These are phyloP conservation scores for Hyperoplus lanceolatus DNA, from an alignment of 2,797 vertebrate genomes.

Conservation along the genomic window DNA sequence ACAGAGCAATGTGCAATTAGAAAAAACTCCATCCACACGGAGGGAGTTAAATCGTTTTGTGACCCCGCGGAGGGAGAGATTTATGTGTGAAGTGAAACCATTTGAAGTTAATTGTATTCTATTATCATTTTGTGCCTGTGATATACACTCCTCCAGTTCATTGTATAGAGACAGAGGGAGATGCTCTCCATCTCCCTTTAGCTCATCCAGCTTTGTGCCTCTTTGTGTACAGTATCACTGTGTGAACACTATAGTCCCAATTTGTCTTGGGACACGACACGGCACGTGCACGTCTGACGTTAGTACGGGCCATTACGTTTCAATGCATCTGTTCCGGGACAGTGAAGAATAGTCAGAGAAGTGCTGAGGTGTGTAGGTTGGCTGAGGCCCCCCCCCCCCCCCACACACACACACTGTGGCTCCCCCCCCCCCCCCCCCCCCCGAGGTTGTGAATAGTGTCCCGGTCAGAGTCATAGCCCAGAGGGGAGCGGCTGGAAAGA, in stretches of 20 bases:
- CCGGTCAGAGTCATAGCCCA: conserved; percentile 40
- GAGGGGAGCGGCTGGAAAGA: conserved; percentile 39
- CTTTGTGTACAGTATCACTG: conserved; percentile 61
- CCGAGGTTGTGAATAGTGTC: conserved; percentile 53
- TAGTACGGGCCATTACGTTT: conserved; percentile 37
- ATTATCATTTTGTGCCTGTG: conserved; percentile 80
- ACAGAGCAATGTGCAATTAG: conserved; percentile 72
- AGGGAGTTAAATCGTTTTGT: conserved; percentile 61
- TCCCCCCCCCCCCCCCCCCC: background rate
- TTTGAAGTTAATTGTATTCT: conserved; percentile 78
- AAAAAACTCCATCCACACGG: conserved; percentile 41
- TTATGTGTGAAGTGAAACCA: conserved; percentile 74
- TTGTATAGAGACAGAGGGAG: conserved; percentile 50
- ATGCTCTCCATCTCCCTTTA: conserved; percentile 20
- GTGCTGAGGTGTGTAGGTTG: conserved; percentile 42
- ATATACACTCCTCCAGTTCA: conserved; percentile 66
- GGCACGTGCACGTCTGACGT: conserved; percentile 11
- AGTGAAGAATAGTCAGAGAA: conserved; percentile 50
- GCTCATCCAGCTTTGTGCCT: conserved; percentile 74
- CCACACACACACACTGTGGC: background rate
- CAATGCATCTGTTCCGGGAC: conserved; percentile 52
- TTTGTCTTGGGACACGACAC: conserved; percentile 54
- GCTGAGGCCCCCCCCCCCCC: background rate
- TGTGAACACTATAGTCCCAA: conserved; percentile 43
- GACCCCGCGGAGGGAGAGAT: conserved; percentile 66